Conservation (phyloP, 1,140 invertebrate species). For the Pectinophora gossypiella region DNA sequence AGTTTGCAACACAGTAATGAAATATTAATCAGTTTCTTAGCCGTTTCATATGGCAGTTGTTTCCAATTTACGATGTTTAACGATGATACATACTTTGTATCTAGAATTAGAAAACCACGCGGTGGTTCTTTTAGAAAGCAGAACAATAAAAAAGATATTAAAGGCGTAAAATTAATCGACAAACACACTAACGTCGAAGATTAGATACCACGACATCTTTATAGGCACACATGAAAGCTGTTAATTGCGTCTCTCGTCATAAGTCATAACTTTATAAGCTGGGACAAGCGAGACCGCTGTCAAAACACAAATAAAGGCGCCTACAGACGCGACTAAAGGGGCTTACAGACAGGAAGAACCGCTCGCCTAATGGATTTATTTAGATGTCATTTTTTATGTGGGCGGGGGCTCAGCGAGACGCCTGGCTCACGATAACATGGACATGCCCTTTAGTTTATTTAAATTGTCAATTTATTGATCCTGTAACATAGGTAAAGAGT, state of each 20-base stretch:
- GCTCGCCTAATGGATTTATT: constrained; percentile 66
- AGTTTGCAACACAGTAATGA: no score
- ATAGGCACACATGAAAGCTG: constrained; percentile 14
- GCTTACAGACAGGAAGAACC: constrained; percentile 59
- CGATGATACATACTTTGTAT: no score
- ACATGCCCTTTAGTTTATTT: no score
- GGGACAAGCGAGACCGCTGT: constrained; percentile 28
- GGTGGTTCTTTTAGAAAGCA: no score
- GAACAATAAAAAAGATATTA: neutral
- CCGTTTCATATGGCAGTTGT: no score
- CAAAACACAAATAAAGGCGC: constrained; percentile 68
- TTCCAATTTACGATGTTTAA: no score
- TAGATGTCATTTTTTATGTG: constrained; percentile 75
- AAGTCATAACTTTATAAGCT: constrained; percentile 55
- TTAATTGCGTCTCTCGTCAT: constrained; percentile 57
- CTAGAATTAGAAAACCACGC: no score
- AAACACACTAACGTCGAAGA: neutral
- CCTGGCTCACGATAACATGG: constrained; percentile 37
- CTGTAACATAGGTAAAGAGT: no score
- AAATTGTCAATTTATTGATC: no score
- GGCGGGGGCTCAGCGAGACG: constrained; percentile 62
- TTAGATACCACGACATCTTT: constrained; percentile 2
- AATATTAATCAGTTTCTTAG: no score
- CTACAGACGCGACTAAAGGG: constrained; percentile 56
- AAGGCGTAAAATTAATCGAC: neutral